Percentiles rank a stretch among this genome's conserved stretches.
These are phyloP conservation scores for Microtus oregoni DNA, from an alignment of 2,113 vertebrate species.

Conservation along the genomic window DNA sequence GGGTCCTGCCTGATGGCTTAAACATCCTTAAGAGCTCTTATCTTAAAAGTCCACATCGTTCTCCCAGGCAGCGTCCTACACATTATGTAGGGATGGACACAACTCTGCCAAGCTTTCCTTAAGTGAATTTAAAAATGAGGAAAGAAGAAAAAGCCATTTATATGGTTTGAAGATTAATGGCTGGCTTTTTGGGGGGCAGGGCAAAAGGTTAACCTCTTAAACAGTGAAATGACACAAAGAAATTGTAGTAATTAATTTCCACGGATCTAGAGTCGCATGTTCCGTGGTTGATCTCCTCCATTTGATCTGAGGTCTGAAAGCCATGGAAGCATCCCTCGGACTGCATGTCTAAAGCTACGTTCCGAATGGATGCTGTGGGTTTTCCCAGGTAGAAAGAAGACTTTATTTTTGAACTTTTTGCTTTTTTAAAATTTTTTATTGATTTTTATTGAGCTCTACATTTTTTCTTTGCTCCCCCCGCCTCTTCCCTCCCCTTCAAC, in stretches of 20 bases:
- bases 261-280: not conserved
- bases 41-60: conserved; percentile 76
- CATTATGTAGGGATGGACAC: not conserved
- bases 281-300: conserved; percentile 36
- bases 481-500: too few species aligned
- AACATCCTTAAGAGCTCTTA: conserved; percentile 79
- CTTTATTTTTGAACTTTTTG: not conserved
- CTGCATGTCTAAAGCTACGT: conserved; percentile 19
- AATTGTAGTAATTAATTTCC: conserved; percentile 61
- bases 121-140: conserved; percentile 53
- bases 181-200: conserved; percentile 54
- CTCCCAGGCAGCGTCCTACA: conserved; percentile 29
- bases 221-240: conserved; percentile 65
- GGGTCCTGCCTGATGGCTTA: conserved; percentile 73
- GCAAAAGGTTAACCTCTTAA: conserved; percentile 71
- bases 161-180: conserved; percentile 70
- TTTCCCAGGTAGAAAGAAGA: not conserved
- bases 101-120: conserved; percentile 48
- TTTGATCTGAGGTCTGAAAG: conserved; percentile 43
- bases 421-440: too few species aligned
- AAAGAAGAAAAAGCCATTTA: conserved; percentile 40
- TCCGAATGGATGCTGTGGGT: not conserved
- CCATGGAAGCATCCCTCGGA: not conserved
- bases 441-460: too few species aligned
- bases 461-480: too few species aligned